These are phyloP conservation scores for Sebastes reedi DNA, from an alignment of 2,797 vertebrate genomes.

Conservation along the genomic window DNA sequence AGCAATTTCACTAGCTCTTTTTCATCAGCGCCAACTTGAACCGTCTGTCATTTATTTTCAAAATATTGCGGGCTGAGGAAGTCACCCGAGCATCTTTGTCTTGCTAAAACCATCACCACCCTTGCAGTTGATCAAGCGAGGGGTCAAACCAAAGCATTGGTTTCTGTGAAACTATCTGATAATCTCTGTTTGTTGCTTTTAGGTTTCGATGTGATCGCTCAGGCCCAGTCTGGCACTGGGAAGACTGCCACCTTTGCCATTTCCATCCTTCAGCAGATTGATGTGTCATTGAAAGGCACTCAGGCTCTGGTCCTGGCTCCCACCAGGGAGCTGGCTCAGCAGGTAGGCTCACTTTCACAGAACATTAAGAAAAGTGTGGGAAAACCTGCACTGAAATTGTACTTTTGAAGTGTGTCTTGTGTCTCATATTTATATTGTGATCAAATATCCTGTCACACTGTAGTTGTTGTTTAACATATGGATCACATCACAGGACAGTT, in stretches of 20 bases:
- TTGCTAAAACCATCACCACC: background rate
- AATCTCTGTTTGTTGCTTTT: background rate
- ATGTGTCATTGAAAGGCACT: conserved; percentile 95
- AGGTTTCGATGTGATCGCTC: conserved; percentile 99
- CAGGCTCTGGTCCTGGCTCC: conserved; percentile 98
- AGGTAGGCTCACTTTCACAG: conserved; percentile 80
- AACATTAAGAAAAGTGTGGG: too few relatives aligned
- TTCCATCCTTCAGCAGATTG: conserved; percentile 98
- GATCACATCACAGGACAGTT: background rate
- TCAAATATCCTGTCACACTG: background rate
- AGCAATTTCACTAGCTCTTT: too few relatives aligned
- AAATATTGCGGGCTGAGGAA: background rate
- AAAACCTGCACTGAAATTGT: background rate
- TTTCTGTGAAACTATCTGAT: too few relatives aligned
- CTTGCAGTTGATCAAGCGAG: background rate
- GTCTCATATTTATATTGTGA: background rate
- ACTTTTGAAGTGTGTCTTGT: background rate
- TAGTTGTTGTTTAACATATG: background rate
- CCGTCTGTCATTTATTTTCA: too few relatives aligned
- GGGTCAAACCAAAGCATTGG: too few relatives aligned
- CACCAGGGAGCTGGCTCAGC: conserved; percentile 98
- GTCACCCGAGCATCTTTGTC: background rate
- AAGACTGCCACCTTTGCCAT: conserved; percentile 99
- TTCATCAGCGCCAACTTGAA: too few relatives aligned
- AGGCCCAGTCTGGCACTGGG: conserved; percentile 99